Conservation (phyloP, 2,888 invertebrate species). For the Pachymerium ferrugineum region DNA sequence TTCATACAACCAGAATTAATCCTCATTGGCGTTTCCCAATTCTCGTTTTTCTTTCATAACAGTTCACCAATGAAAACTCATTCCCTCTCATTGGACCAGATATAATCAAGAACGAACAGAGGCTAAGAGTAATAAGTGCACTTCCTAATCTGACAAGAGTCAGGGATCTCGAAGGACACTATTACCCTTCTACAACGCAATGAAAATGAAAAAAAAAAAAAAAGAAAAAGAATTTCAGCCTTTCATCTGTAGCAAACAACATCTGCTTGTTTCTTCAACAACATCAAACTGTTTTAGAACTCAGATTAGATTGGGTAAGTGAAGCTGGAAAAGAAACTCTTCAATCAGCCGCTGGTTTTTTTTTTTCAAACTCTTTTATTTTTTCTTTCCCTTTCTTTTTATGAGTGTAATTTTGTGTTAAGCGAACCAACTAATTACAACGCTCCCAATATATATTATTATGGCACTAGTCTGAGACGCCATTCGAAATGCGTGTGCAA, state of each 20-base stretch:
- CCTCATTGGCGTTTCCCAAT: neutral
- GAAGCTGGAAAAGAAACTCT: slow-evolving; percentile 8
- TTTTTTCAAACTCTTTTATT: neutral
- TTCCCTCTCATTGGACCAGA: slow-evolving; percentile 19
- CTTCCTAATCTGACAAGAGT: slow-evolving; percentile 13
- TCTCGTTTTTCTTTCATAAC: neutral
- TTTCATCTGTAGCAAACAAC: slow-evolving; percentile 10
- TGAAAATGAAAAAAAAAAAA: neutral
- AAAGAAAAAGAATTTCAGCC: neutral
- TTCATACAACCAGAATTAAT: neutral
- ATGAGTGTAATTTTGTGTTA: slow-evolving; percentile 24
- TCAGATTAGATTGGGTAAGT: slow-evolving; percentile 17
- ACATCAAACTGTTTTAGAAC: slow-evolving; percentile 27
- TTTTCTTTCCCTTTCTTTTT: neutral
- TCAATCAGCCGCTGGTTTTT: neutral
- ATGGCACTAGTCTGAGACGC: slow-evolving; percentile 5
- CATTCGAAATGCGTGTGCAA: slow-evolving; percentile 19
- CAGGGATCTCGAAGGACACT: slow-evolving; percentile 16
- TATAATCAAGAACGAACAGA: slow-evolving; percentile 17
- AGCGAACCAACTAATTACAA: slow-evolving; percentile 25
- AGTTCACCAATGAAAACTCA: neutral
- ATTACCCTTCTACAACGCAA: neutral
- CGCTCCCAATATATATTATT: slow-evolving; percentile 23
- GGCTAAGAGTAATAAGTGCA: slow-evolving; percentile 11
- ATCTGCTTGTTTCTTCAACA: slow-evolving; percentile 19